Percentiles rank a stretch among this genome's conserved stretches.
Conservation (phyloP, 1,140 invertebrate genomes). For the Eubasilissa regina region DNA sequence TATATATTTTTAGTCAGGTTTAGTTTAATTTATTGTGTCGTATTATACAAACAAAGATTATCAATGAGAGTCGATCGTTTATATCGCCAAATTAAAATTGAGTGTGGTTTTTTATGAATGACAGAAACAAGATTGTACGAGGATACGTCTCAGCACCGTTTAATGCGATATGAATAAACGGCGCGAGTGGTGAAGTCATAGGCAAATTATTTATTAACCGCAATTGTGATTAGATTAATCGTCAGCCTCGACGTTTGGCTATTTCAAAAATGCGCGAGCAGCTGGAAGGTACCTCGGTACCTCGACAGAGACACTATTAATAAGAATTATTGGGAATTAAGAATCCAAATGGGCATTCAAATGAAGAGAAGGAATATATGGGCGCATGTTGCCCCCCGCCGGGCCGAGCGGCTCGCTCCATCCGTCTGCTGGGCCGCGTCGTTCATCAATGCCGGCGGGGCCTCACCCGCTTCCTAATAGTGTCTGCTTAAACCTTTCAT, state of each 20-base stretch:
- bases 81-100: neutral
- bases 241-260: slow-evolving; percentile 13
- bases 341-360: slow-evolving; percentile 43
- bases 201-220: slow-evolving; percentile 28
- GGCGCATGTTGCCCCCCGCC: slow-evolving; percentile 48
- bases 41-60: neutral
- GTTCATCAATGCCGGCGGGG: slow-evolving; percentile 58
- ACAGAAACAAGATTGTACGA: slow-evolving; percentile 24
- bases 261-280: slow-evolving; percentile 15
- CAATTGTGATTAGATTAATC: slow-evolving; percentile 24
- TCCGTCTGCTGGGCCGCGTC: slow-evolving; percentile 42
- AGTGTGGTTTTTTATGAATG: slow-evolving; percentile 39
- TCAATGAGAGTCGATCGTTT: slow-evolving; percentile 13
- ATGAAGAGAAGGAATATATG: slow-evolving; percentile 43
- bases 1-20: too few relatives aligned
- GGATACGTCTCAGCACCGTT: slow-evolving; percentile 17
- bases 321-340: slow-evolving; percentile 46
- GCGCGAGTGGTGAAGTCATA: slow-evolving; percentile 1
- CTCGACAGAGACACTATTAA: slow-evolving; percentile 29
- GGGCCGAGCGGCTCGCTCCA: slow-evolving; percentile 46
- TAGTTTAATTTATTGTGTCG: too few relatives aligned
- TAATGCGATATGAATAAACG: slow-evolving; percentile 10
- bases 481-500: slow-evolving; percentile 45
- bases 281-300: neutral
- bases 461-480: slow-evolving; percentile 54